Evolutionary conservation across 2,888 invertebrate species (phyloP), one percentile per base, ranked within the genome.

Genomic region (Agelastica alni): DNA sequence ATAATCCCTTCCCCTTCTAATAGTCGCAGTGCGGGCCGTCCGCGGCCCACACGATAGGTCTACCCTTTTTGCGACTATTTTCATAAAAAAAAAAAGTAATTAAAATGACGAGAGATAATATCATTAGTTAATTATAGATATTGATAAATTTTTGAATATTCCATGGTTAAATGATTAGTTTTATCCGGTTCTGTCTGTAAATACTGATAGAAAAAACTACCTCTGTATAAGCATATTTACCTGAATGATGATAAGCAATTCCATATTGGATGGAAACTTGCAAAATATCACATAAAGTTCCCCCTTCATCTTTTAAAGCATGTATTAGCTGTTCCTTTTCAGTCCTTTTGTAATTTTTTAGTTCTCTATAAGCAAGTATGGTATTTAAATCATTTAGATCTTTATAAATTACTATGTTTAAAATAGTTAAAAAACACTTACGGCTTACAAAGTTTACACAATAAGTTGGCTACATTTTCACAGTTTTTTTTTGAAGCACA

Each of bases 401-500:
- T 22, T 22, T 22, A 5, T 22, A 4, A 22, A 22, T 5, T 22
- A 22, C 7, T 5, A 22, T 22, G n/a, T n/a, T 26, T 26, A 6
- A 26, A 26, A 36, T 43, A 31, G 12, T 32, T 22, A 22, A 44
- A 20, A n/a, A 7, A 36, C 48, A 65, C 69, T 63, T 65, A 68
- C 69, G 65, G 64, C 53, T 67, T 67, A 53, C 86, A 77, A 60
- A 89, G 77, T 70, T 84, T 84, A 65, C 88, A 86, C 7, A 96
- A 77, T 12, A 95, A 77, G 14, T 83, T 69, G 0, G 93, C 91
- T 2, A 96, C 91, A 77, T 92, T 96, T 78, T 96, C 94, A 71
- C 94, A 94, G 77, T 93, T 95, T 68, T 88, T 86, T 70, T 94
- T 92, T 2, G 93, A 89, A n/a, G 95, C 84, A 73, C 96, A 97